Conservation (phyloP, 2,797 vertebrate genomes). For the Ambastaia sidthimunki region DNA sequence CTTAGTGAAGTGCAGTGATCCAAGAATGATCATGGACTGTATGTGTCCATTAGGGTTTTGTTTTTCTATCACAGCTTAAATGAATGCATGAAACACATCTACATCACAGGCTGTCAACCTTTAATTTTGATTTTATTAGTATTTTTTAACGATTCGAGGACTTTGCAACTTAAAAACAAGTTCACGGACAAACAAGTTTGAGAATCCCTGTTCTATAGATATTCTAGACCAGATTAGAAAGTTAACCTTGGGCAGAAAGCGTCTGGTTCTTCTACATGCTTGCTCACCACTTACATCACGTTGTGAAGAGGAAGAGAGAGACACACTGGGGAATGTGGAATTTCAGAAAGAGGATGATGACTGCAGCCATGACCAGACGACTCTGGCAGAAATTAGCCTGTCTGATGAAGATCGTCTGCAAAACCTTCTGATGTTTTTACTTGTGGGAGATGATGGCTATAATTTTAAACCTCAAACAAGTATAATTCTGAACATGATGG, state of each 20-base stretch:
- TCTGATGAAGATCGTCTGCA: conserved; percentile 56
- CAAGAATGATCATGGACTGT: neutral
- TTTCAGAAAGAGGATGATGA: conserved; percentile 66
- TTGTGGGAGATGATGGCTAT: neutral
- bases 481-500: neutral
- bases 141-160: neutral
- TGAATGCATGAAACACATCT: neutral
- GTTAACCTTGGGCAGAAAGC: neutral
- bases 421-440: conserved; percentile 1
- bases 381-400: conserved; percentile 71
- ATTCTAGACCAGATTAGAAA: neutral
- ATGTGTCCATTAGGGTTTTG: neutral
- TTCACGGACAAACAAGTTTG: neutral
- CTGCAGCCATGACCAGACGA: conserved; percentile 71
- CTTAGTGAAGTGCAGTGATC: neutral
- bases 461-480: neutral
- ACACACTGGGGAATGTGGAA: conserved; percentile 65
- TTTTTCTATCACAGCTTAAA: neutral
- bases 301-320: conserved; percentile 50
- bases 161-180: neutral
- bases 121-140: neutral
- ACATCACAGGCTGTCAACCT: neutral
- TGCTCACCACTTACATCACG: conserved; percentile 44
- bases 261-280: neutral
- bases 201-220: neutral